Base-by-base conservation (phyloP, 1,140 invertebrate genomes). In the Pseudachorutes palmiensis region DNA sequence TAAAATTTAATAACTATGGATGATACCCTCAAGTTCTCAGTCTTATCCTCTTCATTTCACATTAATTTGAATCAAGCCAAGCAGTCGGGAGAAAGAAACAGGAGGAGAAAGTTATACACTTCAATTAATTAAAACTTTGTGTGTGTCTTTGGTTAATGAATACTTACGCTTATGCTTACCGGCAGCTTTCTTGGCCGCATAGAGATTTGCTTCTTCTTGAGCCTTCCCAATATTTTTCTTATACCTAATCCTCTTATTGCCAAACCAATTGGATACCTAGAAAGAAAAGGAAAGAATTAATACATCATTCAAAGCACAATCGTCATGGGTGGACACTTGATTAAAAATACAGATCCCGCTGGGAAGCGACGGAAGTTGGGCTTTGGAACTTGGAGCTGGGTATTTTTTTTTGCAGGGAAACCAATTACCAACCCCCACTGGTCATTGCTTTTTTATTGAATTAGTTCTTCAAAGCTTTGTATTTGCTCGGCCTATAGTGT, bases 221-320 rank as follows among this genome's bases (percentile, higher is more conserved):
- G 97, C 96, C 82, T 99, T 99, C 72, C 96, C 95, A 72, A 99
- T 99, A 80, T 99, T 99, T 83, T 99, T 99, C 88, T 99, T 99
- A 82, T 99, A 99, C 76, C 97, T 88, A 83, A 99, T 99, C 77
- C 97, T 87, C 80, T 99, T 99, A 83, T 99, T 99, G 72, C 97
- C 97, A 79, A 99, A 99, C 97, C 97, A 99, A 85, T 95, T 96
- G 65, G 92, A 95, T 64, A 96, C 92, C 89, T 95, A 83, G 76
- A 75, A 67, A n/a, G 30, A 59, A 33, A 16, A 57, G 55, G 66
- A 30, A 12, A 16, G 5, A 30, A 64, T 22, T 28, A 62, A 16
- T 30, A 29, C 24, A 61, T 31, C 36, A 45, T 45, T 45, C 36
- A 9, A 45, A 45, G 19, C 36, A 12, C 19, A 12, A 19, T 12